A percentile compares a stretch with the other conserved stretches of the same genome.
Conservation (phyloP, 2,888 invertebrate genomes). For the Catotricha subobsoleta region DNA sequence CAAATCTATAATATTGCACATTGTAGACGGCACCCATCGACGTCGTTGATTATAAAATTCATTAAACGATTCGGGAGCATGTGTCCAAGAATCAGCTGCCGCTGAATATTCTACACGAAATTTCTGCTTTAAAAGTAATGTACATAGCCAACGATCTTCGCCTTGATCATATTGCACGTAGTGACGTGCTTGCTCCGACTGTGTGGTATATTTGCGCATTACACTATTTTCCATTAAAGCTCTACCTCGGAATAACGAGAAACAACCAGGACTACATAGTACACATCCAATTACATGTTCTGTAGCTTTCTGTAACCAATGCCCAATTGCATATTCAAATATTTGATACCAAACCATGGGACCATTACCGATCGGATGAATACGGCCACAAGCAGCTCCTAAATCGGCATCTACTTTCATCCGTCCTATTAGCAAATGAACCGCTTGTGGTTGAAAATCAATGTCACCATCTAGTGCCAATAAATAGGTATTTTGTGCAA, state of each 20-base stretch:
- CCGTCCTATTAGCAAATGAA: slow-evolving; percentile 58
- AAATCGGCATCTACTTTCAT: slow-evolving; percentile 69
- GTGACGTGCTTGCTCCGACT: slow-evolving; percentile 58
- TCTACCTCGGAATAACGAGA: slow-evolving; percentile 73
- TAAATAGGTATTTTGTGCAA: slow-evolving; percentile 66
- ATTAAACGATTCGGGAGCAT: slow-evolving; percentile 78
- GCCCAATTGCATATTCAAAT: slow-evolving; percentile 82
- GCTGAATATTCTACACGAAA: slow-evolving; percentile 89
- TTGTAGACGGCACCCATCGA: slow-evolving; percentile 91
- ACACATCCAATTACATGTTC: slow-evolving; percentile 83
- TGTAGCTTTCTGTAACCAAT: slow-evolving; percentile 85
- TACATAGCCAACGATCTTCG: slow-evolving; percentile 95
- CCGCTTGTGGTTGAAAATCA: slow-evolving; percentile 67
- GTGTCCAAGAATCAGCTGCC: slow-evolving; percentile 87
- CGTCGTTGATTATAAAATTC: slow-evolving; percentile 91
- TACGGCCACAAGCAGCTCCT: slow-evolving; percentile 77
- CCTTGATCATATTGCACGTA: slow-evolving; percentile 89
- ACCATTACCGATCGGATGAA: slow-evolving; percentile 70
- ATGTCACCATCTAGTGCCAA: slow-evolving; percentile 78
- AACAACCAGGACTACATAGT: slow-evolving; percentile 81
- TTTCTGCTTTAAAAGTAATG: slow-evolving; percentile 74
- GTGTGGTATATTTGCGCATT: slow-evolving; percentile 72
- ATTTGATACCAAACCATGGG: slow-evolving; percentile 75
- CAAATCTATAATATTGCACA: slow-evolving; percentile 85
- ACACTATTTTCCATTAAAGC: slow-evolving; percentile 83